phyloP scores from a whole-genome alignment of 2,888 invertebrate species.

The Timema cristinae region DNA sequence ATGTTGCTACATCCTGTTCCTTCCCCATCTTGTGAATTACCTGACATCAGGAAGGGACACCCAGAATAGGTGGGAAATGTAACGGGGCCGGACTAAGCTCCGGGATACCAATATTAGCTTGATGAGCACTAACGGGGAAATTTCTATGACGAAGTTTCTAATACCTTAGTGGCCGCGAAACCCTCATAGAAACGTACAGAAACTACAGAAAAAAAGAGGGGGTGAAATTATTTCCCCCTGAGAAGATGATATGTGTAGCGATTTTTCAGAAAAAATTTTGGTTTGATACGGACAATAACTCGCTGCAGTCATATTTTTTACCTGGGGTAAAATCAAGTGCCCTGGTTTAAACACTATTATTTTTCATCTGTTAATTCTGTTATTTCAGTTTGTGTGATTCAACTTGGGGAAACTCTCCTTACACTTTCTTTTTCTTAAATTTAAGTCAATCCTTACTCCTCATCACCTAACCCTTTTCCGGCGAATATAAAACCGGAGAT shows the following conservation, averaged over 20 bases:
- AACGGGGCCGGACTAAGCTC: conserved; percentile 34
- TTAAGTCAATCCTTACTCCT: conserved; percentile 18
- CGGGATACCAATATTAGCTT: conserved; percentile 40
- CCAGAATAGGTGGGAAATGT: conserved; percentile 30
- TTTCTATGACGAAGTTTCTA: conserved; percentile 5
- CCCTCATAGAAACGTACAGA: conserved; percentile 7
- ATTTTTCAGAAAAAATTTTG: too few species aligned
- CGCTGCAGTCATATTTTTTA: too few species aligned
- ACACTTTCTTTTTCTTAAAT: too few species aligned
- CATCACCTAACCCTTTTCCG: conserved; percentile 59
- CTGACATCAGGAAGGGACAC: conserved; percentile 50
- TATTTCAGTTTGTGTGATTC: too few species aligned
- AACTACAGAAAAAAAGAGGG: too few species aligned
- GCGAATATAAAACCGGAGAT: conserved; percentile 48
- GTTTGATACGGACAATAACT: too few species aligned
- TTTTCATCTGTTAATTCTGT: too few species aligned
- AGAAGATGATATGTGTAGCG: too few species aligned
- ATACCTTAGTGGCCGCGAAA: background rate
- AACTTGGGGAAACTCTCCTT: too few species aligned
- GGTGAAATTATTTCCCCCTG: too few species aligned
- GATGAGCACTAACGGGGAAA: conserved; percentile 40
- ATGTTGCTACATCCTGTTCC: background rate
- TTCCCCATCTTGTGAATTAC: conserved; percentile 13
- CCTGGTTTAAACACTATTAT: too few species aligned
- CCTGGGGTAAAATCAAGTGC: too few species aligned